Evolutionary conservation across 2,113 vertebrate species (phyloP).

Genomic region (Zosterops hypoxanthus): DNA sequence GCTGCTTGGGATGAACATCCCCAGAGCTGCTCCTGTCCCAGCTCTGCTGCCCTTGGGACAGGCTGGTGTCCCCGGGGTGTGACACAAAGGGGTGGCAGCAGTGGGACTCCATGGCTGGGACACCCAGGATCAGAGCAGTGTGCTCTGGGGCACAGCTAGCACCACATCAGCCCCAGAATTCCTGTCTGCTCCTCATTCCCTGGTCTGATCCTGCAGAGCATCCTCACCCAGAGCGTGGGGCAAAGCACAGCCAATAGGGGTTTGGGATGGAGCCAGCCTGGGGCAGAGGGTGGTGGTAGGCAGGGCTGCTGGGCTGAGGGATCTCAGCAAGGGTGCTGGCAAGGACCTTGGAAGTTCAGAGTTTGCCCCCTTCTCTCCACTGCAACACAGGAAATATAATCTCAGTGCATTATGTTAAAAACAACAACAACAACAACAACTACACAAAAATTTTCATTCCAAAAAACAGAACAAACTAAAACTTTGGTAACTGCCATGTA

Average conservation of each 20-base stretch:
- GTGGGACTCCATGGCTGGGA: background rate
- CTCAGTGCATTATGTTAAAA: background rate
- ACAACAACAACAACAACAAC: too few relatives aligned
- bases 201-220: background rate
- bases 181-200: background rate
- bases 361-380: background rate
- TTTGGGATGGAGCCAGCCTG: background rate
- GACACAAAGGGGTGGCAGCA: rapidly evolving
- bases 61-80: too few relatives aligned
- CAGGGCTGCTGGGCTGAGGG: background rate
- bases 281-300: background rate
- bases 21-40: background rate
- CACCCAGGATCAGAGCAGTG: background rate
- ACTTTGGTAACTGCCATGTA: background rate
- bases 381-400: background rate
- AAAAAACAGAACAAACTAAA: background rate
- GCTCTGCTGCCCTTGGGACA: background rate
- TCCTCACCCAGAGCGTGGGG: rapidly evolving
- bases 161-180: background rate
- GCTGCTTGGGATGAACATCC: background rate
- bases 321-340: background rate
- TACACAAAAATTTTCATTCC: background rate
- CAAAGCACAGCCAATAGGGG: background rate
- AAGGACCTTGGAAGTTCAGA: background rate
- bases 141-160: background rate